phyloP scores from a whole-genome alignment of 2,888 invertebrate genomes.

The Athalia cordata region DNA sequence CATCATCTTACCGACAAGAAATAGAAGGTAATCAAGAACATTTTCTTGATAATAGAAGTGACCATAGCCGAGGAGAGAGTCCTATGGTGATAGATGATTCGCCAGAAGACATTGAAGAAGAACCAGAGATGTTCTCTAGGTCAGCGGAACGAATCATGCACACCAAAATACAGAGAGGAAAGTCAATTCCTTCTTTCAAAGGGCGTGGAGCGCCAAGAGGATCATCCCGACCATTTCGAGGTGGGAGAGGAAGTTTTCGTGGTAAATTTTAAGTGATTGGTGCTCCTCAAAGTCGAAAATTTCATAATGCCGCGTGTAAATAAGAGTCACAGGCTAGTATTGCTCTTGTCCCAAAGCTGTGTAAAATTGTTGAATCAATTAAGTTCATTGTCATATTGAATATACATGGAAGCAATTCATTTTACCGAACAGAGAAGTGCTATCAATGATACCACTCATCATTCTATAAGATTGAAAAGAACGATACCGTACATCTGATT shows the following conservation, averaged over 20 bases:
- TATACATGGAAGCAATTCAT: not conserved
- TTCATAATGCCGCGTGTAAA: not conserved
- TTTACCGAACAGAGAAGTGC: not conserved
- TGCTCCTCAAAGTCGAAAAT: not conserved
- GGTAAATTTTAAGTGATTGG: constrained; percentile 54
- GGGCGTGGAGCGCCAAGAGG: constrained; percentile 49
- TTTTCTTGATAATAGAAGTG: constrained; percentile 60
- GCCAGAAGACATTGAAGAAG: constrained; percentile 59
- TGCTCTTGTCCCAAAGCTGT: not conserved
- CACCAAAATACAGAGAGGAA: constrained; percentile 49
- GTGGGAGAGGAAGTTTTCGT: constrained; percentile 57
- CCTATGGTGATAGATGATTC: constrained; percentile 63
- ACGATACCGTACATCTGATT: not conserved
- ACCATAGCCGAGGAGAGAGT: constrained; percentile 64
- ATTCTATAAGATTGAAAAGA: constrained; percentile 3
- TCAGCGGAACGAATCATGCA: constrained; percentile 56
- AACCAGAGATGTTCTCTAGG: constrained; percentile 43
- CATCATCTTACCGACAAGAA: constrained; percentile 55
- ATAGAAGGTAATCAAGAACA: constrained; percentile 57
- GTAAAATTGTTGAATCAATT: not conserved
- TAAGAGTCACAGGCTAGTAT: not conserved
- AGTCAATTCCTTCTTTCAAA: constrained; percentile 10
- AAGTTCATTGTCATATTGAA: not conserved
- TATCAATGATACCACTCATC: not conserved
- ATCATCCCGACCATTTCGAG: constrained; percentile 54